Percentiles rank a stretch among this genome's conserved stretches.
phyloP scores from a whole-genome alignment of 2,888 invertebrate species.

The Papilio protenor region DNA sequence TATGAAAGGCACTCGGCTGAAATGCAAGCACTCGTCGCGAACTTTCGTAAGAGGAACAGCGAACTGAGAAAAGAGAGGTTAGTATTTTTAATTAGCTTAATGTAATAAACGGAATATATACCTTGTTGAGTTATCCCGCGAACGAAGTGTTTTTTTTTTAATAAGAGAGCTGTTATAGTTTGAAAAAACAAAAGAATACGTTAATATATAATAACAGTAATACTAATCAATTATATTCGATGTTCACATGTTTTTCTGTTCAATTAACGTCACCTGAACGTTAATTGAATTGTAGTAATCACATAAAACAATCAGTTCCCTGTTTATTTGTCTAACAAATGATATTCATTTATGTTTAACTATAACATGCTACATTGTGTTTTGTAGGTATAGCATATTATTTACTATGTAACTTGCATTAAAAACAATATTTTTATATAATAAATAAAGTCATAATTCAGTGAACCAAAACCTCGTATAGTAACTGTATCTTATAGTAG shows the following conservation, averaged over 20 bases:
- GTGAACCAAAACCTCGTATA: too few species aligned
- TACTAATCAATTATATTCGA: neutral
- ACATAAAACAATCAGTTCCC: neutral
- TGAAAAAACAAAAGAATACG: neutral
- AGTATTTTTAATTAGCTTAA: conserved; percentile 50
- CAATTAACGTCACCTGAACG: neutral
- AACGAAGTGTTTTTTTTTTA: neutral
- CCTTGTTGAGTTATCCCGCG: neutral
- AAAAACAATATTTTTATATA: too few species aligned
- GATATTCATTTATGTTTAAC: neutral
- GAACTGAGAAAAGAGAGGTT: conserved; percentile 95
- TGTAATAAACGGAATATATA: neutral
- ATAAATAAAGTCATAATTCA: too few species aligned
- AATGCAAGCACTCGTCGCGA: conserved; percentile 93
- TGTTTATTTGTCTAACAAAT: neutral
- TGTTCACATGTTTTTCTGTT: neutral
- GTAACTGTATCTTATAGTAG: too few species aligned
- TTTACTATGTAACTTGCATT: neutral
- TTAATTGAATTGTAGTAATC: neutral
- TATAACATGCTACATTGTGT: neutral
- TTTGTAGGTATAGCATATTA: neutral
- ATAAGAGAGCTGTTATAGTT: neutral
- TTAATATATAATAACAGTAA: neutral
- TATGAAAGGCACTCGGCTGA: conserved; percentile 96
- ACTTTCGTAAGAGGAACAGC: conserved; percentile 92